Evolutionary conservation across 2,113 vertebrate species (phyloP), one percentile per base, ranked within the genome.

Genomic region (Garra rufa): DNA sequence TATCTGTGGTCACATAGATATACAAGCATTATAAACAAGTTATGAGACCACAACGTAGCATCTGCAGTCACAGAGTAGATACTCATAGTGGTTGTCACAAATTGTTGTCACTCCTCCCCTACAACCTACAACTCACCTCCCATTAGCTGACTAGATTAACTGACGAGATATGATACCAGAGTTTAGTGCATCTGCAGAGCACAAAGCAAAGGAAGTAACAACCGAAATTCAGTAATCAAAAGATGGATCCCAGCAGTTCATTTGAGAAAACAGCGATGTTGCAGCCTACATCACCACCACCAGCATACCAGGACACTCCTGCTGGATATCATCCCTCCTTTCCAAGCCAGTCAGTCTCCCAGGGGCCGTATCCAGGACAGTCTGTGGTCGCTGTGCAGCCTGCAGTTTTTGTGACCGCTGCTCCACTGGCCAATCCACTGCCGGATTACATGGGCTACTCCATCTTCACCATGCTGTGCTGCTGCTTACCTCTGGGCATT

Each of bases 401-500:
- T 17, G 73, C 89, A 0, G 74, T 91, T n/a, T 92, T 44, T 2
- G 85, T 93, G 87, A 69, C 84, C 1, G 84, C 15, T 0, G 21
- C 8, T 14, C 91, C 91, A 1, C 88, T 92, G 76, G 15, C 3
- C 0, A 5, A 86, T 21, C 92, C 90, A 0, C 59, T 86, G 55
- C 87, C 89, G 0, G 94, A 70, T 13, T 41, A 70, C 67, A 0
- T 70, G 34, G 21, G 48, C 17, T 50, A 70, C 19, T 70, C 38
- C 38, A 70, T 70, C 38, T 70, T 70, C 3, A 50, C 15, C 9
- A 13, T 70, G 67, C 4, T 70, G 46, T 70, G 34, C 67, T 70
- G 67, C 34, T 70, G 92, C 84, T 48, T 94, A 26, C 93, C 95
- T 0, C 69, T 96, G 1, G 95, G 95, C 21, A 81, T 95, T 9